Conservation (phyloP, 2,888 invertebrate genomes). For the Lysandra coridon region DNA sequence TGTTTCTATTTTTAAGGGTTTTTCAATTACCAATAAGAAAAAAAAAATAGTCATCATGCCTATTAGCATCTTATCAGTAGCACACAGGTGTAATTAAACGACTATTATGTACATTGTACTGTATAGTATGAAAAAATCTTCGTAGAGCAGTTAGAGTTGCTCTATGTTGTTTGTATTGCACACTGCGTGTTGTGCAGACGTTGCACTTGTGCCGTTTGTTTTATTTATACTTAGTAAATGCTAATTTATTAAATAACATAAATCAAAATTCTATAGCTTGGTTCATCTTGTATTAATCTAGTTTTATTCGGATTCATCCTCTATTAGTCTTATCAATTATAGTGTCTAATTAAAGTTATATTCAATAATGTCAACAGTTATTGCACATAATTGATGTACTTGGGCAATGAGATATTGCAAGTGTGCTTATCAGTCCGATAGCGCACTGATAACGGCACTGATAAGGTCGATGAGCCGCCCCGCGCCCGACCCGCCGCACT, state of each 20-base stretch:
- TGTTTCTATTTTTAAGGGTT: no score
- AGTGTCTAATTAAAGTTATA: neutral
- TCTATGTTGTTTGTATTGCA: neutral
- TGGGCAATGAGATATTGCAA: neutral
- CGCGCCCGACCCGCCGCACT: neutral
- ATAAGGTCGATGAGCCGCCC: constrained; percentile 3
- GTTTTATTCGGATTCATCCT: neutral
- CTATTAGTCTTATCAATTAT: neutral
- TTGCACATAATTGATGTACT: neutral
- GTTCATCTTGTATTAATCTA: neutral
- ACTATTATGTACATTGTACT: neutral
- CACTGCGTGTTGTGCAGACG: neutral
- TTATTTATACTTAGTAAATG: neutral
- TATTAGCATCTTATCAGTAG: neutral
- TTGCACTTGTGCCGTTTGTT: neutral
- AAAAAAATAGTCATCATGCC: no score
- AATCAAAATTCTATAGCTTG: neutral
- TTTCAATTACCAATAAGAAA: no score
- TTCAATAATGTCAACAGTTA: neutral
- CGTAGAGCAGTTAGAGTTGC: neutral
- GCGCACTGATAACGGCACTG: neutral
- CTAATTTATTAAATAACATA: neutral
- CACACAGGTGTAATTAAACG: neutral
- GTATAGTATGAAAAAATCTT: neutral
- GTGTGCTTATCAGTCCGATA: neutral